These are phyloP conservation scores for Dendrolimus kikuchii DNA, from an alignment of 1,140 invertebrate genomes.

Conservation along the genomic window DNA sequence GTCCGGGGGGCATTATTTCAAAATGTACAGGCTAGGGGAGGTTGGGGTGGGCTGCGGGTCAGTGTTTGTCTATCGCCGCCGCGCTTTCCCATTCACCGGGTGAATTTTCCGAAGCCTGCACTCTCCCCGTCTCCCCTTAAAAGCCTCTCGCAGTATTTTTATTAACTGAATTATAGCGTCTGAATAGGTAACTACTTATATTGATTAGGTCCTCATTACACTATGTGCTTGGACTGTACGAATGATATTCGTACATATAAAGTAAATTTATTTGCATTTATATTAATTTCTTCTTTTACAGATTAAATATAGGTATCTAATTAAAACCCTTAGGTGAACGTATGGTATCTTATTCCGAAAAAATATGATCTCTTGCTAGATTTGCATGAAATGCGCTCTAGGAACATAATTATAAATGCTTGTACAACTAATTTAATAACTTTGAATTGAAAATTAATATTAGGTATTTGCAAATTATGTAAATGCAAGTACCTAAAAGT, in stretches of 20 bases:
- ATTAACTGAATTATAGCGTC: conserved; percentile 67
- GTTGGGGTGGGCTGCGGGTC: conserved; percentile 38
- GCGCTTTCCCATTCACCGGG: conserved; percentile 67
- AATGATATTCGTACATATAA: conserved; percentile 1
- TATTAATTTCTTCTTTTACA: too few relatives aligned
- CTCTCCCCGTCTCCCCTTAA: conserved; percentile 45
- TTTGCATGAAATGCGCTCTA: too few relatives aligned
- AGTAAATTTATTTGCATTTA: conserved; percentile 1
- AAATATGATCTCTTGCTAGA: too few relatives aligned
- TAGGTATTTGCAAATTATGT: too few relatives aligned
- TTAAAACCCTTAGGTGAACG: too few relatives aligned
- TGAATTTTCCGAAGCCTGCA: conserved; percentile 68
- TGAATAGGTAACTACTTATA: conserved; percentile 61
- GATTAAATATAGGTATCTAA: too few relatives aligned
- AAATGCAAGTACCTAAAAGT: too few relatives aligned
- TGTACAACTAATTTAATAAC: too few relatives aligned
- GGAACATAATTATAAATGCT: too few relatives aligned
- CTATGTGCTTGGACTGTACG: conserved; percentile 2
- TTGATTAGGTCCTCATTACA: conserved; percentile 43
- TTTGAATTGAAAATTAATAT: too few relatives aligned
- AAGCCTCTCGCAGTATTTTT: conserved; percentile 61
- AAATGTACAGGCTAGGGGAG: conserved; percentile 54
- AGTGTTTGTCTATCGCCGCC: conserved; percentile 69
- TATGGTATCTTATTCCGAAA: too few relatives aligned
- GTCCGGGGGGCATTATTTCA: conserved; percentile 61